Evolutionary conservation across 2,113 vertebrate species (phyloP).

Genomic region (Micronycteris hirsuta): DNA sequence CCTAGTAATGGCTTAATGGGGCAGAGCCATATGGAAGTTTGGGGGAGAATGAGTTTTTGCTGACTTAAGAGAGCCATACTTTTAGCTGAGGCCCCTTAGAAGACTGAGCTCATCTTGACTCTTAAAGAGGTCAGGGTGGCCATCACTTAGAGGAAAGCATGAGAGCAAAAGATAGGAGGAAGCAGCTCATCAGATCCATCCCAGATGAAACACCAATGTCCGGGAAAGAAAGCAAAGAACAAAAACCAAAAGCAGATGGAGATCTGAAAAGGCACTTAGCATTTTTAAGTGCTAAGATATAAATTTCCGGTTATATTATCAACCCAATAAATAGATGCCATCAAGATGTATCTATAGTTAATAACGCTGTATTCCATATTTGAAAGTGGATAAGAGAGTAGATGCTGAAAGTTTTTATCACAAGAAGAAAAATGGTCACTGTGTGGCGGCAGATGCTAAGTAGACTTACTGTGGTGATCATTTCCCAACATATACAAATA

Average conservation of each 20-base stretch:
- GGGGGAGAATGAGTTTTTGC: constrained; percentile 16
- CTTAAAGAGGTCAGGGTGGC: constrained; percentile 25
- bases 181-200: neutral
- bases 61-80: constrained; percentile 43
- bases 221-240: neutral
- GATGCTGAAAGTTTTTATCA: neutral
- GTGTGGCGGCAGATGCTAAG: neutral
- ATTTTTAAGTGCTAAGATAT: constrained; percentile 24
- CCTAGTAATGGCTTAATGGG: constrained; percentile 47
- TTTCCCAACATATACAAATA: neutral
- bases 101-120: constrained; percentile 34
- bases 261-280: constrained; percentile 28
- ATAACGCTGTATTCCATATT: neutral
- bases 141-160: neutral
- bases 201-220: neutral
- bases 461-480: neutral
- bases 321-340: neutral
- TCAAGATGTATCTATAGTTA: neutral
- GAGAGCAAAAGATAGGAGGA: neutral
- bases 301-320: constrained; percentile 36
- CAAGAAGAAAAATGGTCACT: neutral
- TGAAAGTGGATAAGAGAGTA: neutral
- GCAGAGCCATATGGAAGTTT: constrained; percentile 22
- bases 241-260: constrained; percentile 42
- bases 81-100: constrained; percentile 24